Conservation (phyloP, 1,140 invertebrate species). For the Portunus trituberculatus region DNA sequence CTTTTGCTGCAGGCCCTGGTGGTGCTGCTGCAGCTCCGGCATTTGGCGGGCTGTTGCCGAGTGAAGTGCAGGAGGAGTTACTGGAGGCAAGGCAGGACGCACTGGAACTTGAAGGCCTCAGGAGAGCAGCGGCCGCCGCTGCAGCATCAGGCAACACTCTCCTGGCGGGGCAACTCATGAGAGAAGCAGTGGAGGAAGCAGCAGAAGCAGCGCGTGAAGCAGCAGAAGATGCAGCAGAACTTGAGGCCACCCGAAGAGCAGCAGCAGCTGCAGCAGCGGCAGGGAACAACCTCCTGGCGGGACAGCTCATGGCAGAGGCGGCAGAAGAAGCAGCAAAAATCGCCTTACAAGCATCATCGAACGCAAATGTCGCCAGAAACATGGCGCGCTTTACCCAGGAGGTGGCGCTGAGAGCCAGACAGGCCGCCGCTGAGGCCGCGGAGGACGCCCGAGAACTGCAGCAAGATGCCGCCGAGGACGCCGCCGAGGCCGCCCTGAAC, state of each 20-base stretch:
- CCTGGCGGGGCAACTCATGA: neutral
- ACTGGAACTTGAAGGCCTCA: neutral
- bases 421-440: neutral
- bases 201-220: neutral
- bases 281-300: neutral
- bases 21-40: neutral
- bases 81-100: neutral
- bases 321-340: slow-evolving; percentile 31
- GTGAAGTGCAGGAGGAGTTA: neutral
- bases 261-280: neutral
- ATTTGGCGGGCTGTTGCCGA: neutral
- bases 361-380: neutral
- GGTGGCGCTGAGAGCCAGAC: neutral
- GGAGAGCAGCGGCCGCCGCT: neutral
- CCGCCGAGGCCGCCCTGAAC: neutral
- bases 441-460: neutral
- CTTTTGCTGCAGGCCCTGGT: too few relatives aligned
- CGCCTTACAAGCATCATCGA: neutral
- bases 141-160: neutral
- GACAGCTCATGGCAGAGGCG: neutral
- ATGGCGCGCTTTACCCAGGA: neutral
- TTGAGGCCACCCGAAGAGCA: neutral
- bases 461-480: neutral
- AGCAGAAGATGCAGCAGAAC: slow-evolving; percentile 25
- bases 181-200: neutral